phyloP scores from a whole-genome alignment of 1,140 invertebrate species.

The Trichonephila clavipes region DNA sequence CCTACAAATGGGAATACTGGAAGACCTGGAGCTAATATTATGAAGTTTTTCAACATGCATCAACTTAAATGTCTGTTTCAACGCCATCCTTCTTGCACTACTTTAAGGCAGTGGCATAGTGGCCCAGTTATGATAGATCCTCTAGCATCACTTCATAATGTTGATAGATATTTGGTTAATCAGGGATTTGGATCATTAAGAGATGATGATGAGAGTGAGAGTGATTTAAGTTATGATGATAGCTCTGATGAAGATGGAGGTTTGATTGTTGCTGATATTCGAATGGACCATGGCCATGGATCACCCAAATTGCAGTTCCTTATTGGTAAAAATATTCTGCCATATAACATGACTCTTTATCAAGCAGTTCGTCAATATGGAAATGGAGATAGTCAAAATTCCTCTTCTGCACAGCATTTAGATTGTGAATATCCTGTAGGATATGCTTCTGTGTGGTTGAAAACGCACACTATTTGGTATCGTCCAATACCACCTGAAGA shows the following conservation, averaged over 20 bases:
- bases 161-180: slow-evolving; percentile 87
- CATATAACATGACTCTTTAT: slow-evolving; percentile 99
- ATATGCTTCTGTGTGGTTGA: slow-evolving; percentile 94
- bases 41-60: slow-evolving; percentile 99
- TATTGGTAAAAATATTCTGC: slow-evolving; percentile 95
- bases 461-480: slow-evolving; percentile 95
- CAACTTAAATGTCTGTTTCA: slow-evolving; percentile 98
- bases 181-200: slow-evolving; percentile 79
- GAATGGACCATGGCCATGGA: slow-evolving; percentile 90
- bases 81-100: slow-evolving; percentile 95
- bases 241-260: slow-evolving; percentile 86
- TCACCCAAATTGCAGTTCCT: slow-evolving; percentile 97
- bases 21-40: slow-evolving; percentile 89
- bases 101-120: slow-evolving; percentile 98
- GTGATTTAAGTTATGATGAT: slow-evolving; percentile 83
- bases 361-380: slow-evolving; percentile 98
- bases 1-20: slow-evolving; percentile 88
- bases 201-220: slow-evolving; percentile 85
- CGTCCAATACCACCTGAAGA: slow-evolving; percentile 84
- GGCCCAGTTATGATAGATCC: slow-evolving; percentile 99
- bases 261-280: slow-evolving; percentile 93
- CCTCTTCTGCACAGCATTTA: slow-evolving; percentile 81
- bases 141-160: slow-evolving; percentile 97
- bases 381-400: slow-evolving; percentile 59
- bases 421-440: slow-evolving; percentile 94